These are phyloP conservation scores for Tetanocera ferruginea DNA, from an alignment of 2,888 invertebrate genomes.

Conservation along the genomic window DNA sequence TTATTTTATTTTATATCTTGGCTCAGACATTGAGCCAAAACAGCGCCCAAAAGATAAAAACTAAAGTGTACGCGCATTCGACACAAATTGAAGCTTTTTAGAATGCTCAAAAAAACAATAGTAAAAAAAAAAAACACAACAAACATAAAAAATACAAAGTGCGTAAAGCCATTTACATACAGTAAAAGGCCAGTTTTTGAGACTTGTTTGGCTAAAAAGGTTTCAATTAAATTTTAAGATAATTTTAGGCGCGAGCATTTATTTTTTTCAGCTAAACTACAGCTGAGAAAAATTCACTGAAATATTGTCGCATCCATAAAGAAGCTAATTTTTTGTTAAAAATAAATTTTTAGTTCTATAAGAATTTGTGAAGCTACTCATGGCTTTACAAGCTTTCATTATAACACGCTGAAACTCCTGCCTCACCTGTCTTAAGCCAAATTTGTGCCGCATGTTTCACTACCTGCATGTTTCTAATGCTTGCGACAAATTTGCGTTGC, in stretches of 20 bases:
- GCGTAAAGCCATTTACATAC: not conserved
- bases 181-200: not conserved
- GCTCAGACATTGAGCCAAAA: not conserved
- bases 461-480: too few species aligned
- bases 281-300: too few species aligned
- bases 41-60: conserved; percentile 11
- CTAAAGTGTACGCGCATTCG: conserved; percentile 8
- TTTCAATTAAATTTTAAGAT: not conserved
- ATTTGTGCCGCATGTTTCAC: too few species aligned
- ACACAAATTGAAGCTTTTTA: not conserved
- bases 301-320: too few species aligned
- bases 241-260: too few species aligned
- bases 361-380: too few species aligned
- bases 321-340: too few species aligned
- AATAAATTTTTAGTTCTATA: too few species aligned
- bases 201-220: not conserved
- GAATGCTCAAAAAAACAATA: not conserved
- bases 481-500: not conserved
- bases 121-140: not conserved
- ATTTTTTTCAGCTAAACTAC: too few species aligned
- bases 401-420: too few species aligned
- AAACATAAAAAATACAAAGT: not conserved
- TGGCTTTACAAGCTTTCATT: too few species aligned
- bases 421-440: too few species aligned
- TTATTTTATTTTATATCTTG: not conserved